Percentiles rank a stretch among this genome's conserved stretches.
Evolutionary conservation across 2,888 invertebrate species (phyloP).

Genomic region (Hydroisotoma schaefferi): DNA sequence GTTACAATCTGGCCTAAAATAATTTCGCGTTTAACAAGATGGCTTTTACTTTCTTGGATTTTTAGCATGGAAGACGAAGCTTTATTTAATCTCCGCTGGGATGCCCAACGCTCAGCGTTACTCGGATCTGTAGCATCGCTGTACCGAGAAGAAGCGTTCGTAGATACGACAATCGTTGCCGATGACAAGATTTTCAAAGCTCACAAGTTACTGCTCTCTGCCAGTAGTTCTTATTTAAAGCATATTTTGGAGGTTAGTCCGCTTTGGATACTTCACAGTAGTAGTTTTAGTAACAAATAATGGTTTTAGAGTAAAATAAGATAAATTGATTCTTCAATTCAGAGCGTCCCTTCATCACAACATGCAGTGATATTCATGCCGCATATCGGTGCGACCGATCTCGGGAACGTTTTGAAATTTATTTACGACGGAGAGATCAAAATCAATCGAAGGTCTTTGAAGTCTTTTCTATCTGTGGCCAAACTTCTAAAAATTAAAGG

Average conservation of each 20-base stretch:
- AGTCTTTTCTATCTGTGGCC: slow-evolving; percentile 47
- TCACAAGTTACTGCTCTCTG: slow-evolving; percentile 46
- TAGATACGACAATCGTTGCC: slow-evolving; percentile 46
- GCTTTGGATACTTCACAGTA: slow-evolving; percentile 3
- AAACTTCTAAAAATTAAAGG: slow-evolving; percentile 48
- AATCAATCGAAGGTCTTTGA: slow-evolving; percentile 47
- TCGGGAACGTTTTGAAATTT: slow-evolving; percentile 47
- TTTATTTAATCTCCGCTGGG: slow-evolving; percentile 47
- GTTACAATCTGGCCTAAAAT: no score
- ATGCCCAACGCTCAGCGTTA: slow-evolving; percentile 46
- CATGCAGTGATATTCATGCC: slow-evolving; percentile 45
- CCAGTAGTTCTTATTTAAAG: slow-evolving; percentile 47
- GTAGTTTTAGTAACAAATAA: not conserved
- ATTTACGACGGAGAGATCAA: slow-evolving; percentile 49
- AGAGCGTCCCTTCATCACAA: slow-evolving; percentile 48
- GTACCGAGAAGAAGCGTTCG: slow-evolving; percentile 34
- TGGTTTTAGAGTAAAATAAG: no score
- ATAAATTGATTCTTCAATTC: no score
- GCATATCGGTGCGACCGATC: slow-evolving; percentile 45
- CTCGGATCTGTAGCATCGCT: slow-evolving; percentile 46
- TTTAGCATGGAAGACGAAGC: slow-evolving; percentile 44
- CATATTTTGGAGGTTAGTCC: slow-evolving; percentile 45
- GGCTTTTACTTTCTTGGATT: no score
- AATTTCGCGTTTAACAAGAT: no score
- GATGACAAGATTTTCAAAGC: slow-evolving; percentile 49